A percentile compares a stretch with the other conserved stretches of the same genome.
Evolutionary conservation across 1,140 invertebrate genomes (phyloP).

Genomic region (Zaprionus ornatus): DNA sequence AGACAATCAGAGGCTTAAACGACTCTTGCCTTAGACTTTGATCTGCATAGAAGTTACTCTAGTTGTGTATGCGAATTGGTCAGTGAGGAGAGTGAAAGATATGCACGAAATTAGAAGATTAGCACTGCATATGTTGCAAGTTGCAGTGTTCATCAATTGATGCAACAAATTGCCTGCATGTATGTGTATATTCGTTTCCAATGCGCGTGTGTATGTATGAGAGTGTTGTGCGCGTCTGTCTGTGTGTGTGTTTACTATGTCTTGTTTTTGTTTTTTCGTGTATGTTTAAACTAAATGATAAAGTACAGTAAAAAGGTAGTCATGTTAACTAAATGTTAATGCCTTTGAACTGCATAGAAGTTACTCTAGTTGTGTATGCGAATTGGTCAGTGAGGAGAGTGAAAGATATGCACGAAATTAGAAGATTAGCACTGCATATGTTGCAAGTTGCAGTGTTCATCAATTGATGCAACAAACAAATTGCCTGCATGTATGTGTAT

Average conservation of each 20-base stretch:
- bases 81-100: constrained; percentile 15
- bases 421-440: too few species aligned
- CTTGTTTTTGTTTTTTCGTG: constrained; percentile 1
- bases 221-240: constrained; percentile 19
- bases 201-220: constrained; percentile 16
- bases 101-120: constrained; percentile 41
- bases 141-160: background rate
- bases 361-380: too few species aligned
- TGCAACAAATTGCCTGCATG: background rate
- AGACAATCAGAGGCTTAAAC: background rate
- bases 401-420: too few species aligned
- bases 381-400: too few species aligned
- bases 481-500: too few species aligned
- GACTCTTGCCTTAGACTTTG: constrained; percentile 43
- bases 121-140: constrained; percentile 11
- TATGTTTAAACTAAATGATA: too few species aligned
- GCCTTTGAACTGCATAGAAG: too few species aligned
- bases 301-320: too few species aligned
- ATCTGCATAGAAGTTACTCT: constrained; percentile 62
- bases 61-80: constrained; percentile 30
- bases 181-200: constrained; percentile 22
- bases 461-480: too few species aligned
- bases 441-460: too few species aligned
- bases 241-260: constrained; percentile 13
- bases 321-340: too few species aligned